Evolutionary conservation across 1,140 invertebrate genomes (phyloP).

Genomic region (Diuraphis noxia): DNA sequence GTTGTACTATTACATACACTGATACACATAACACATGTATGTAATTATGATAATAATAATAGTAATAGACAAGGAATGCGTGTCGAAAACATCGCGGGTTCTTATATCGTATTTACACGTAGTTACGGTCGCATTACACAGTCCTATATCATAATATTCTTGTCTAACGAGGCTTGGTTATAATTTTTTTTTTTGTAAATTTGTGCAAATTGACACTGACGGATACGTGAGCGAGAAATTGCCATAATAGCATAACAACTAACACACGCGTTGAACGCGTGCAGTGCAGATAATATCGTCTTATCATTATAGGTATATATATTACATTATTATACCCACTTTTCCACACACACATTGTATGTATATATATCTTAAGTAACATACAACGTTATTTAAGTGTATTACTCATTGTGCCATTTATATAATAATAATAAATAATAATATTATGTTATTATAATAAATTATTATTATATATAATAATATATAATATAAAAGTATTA

Average conservation of each 20-base stretch:
- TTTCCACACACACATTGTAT: neutral
- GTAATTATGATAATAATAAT: conserved; percentile 21
- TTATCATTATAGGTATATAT: neutral
- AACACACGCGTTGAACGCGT: neutral
- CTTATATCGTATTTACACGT: neutral
- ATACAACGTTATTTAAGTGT: neutral
- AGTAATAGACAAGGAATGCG: neutral
- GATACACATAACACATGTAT: neutral
- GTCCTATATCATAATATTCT: neutral
- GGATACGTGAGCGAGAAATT: conserved; percentile 33
- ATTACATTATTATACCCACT: neutral
- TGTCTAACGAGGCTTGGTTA: neutral
- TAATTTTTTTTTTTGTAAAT: neutral
- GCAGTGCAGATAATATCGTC: neutral
- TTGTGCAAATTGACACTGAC: conserved; percentile 1
- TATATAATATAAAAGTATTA: neutral
- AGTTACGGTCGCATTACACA: neutral
- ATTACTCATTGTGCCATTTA: neutral
- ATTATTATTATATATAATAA: neutral
- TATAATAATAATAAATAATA: conserved; percentile 1
- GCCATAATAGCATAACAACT: neutral
- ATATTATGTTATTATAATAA: neutral
- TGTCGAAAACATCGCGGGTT: neutral
- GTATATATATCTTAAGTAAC: too few species aligned
- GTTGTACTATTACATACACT: neutral